Conservation (phyloP, 2,113 vertebrate genomes). For the Callipepla squamata region DNA sequence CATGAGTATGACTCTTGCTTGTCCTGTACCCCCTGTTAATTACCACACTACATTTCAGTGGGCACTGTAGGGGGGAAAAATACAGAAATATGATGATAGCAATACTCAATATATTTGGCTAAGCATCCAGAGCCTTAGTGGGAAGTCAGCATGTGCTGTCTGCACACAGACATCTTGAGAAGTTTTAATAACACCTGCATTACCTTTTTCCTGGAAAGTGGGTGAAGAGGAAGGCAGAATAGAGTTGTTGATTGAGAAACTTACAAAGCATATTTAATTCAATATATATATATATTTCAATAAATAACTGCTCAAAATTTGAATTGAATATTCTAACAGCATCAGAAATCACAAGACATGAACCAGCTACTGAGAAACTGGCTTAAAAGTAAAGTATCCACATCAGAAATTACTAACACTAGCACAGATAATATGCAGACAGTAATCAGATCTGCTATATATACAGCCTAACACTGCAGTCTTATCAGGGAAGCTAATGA, state of each 20-base stretch:
- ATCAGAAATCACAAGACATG: not conserved
- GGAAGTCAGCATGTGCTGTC: not conserved
- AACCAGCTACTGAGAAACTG: not conserved
- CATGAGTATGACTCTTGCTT: not conserved
- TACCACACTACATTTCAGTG: not conserved
- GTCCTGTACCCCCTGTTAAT: not conserved
- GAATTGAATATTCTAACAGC: not conserved
- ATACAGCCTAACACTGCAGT: not conserved
- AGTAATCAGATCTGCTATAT: conserved; percentile 27
- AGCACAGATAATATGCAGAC: not conserved
- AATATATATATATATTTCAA: not conserved
- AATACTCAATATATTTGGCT: not conserved
- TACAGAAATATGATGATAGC: not conserved
- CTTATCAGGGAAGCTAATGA: not conserved
- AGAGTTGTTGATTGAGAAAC: not conserved
- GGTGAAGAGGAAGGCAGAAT: not conserved
- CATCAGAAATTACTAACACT: conserved; percentile 18
- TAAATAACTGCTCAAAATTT: not conserved
- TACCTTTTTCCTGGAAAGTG: not conserved
- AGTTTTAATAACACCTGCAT: not conserved
- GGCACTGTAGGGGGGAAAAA: not conserved
- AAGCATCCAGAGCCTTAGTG: not conserved
- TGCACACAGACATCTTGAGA: not conserved
- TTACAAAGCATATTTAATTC: not conserved
- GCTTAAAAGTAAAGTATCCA: not conserved